Base-by-base conservation (phyloP, 2,888 invertebrate species). In the Euplagia quadripunctaria region DNA sequence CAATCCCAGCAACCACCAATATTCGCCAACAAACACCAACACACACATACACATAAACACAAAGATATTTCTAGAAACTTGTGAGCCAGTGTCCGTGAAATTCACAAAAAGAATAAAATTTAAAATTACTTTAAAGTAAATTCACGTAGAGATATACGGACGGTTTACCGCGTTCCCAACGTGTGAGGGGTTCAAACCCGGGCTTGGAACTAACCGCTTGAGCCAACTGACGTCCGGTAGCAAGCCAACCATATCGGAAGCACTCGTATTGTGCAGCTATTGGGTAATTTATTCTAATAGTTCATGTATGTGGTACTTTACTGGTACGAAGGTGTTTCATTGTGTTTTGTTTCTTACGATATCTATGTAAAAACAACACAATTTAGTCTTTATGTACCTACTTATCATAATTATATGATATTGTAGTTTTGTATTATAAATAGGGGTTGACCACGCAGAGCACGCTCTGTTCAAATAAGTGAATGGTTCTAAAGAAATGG, bases 171-270 rank as follows among this genome's bases (percentile, higher is more conserved):
- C 83, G 80, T 79, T 80, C 83, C 85, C 84, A 86, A 91, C 94
- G 95, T 95, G 95, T 95, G 94, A 92, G 94, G 94, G 94, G 94
- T 94, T 94, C 91, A 89, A 93, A 92, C 88, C 93, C 91, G 90
- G 89, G 86, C 78, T 86, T 85, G 89, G 86, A 90, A 95, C 95
- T 95, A 94, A 94, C 94, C 93, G 93, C 86, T 91, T 85, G 78
- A 84, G 88, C 85, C 94, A 94, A 93, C 94, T 94, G 93, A 89
- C 93, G 93, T 92, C 93, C 94, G 94, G 92, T 89, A 82, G 87
- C 89, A 84, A 92, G 82, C 93, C 85, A 86, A 94, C 91, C 95
- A 92, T 94, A 90, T 94, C 95, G 93, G 93, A 93, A 94, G 91
- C 91, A 88, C 87, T 89, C 81, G 87, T 90, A 90, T 93, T 91